Evolutionary conservation across 2,797 vertebrate species (phyloP), one percentile per base, ranked within the genome.

Genomic region (Bradypodion pumilum): DNA sequence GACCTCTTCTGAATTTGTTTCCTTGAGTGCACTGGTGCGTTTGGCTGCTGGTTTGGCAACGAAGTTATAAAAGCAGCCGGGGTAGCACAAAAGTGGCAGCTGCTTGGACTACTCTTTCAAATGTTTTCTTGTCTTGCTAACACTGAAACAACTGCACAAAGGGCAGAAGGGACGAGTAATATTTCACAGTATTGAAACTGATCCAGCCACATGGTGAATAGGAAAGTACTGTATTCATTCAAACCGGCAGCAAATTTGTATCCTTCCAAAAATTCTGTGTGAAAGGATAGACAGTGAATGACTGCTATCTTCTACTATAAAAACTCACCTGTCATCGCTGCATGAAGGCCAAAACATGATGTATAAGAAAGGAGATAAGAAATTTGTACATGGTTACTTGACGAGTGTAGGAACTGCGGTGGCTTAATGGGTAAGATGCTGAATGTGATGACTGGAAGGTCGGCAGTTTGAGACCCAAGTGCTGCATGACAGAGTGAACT

Each of bases 1-100:
- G 75, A 85, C 83, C 90, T 90, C 87, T 80, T 74, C 75, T 89
- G 93, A 95, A 92, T 87, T 91, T 91, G 90, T 90, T 93, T 95
- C 95, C 88, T 91, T 91, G 94, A 95, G 94, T 95, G 95, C 92
- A 95, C 88, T 90, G 95, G 91, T 90, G 93, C 94, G 91, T 90
- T 92, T 88, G 92, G 81, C 56, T 87, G 91, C 88, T 91, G 91
- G 66, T 88, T 90, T 94, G 91, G 94, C 89, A 91, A 63, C 92
- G 92, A 76, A 62, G 86, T 94, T 94, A 83, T 19, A 87, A 83
- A 88, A 27, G 85, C 76, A 81, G 66, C 62, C 1, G 19, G 52
- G n/a, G 40, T 35, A 74, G 77, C 9, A 32, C 5, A 29, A 78
- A 37, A 85, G 44, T 66, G 83, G 78, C 85, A 92, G 89, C 81